Evolutionary conservation across 2,888 invertebrate genomes (phyloP), one percentile per base, ranked within the genome.

Genomic region (Orchesella flavescens): DNA sequence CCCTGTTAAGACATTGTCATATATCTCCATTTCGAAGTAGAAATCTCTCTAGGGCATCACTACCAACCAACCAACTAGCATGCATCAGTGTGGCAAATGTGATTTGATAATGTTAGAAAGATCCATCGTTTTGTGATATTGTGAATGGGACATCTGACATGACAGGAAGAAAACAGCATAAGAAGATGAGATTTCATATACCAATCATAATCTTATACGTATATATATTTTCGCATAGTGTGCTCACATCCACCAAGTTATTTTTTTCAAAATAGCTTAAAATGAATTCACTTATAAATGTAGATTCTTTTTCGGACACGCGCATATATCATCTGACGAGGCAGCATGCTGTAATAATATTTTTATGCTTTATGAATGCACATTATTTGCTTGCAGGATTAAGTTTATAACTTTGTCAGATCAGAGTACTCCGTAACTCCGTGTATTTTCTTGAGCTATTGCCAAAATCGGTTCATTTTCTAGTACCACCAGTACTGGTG

Each of bases 41-140:
- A 61, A 69, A 81, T 81, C 74, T 81, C 74, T 81, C 68, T 81
- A 81, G 81, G 74, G 61, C 75, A 75, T 81, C 74, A n/a, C 66
- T 72, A 46, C 63, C 63, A 72, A 71, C n/a, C n/a, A n/a, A n/a
- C n/a, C n/a, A n/a, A n/a, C n/a, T n/a, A 34, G 34, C 34, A 34
- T 34, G 7, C 71, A 79, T 43, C 49, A 23, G 53, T 44, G 34
- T 69, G 46, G 63, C 72, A 71, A 72, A 68, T 57, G 1, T 61
- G 21, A 43, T 34, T 2, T 55, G 65, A 75, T 65, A 75, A 65
- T 65, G 19, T 75, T 66, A 65, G 49, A 34, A 65, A 65, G 59
- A 65, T 12, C 49, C 65, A 65, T 75, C 65, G 65, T 75, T 75
- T 43, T 53, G 23, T 75, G 53, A 75, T 75, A 75, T 75, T 75